Base-by-base conservation (phyloP, 1,140 invertebrate genomes). In the Aphidius ervi region DNA sequence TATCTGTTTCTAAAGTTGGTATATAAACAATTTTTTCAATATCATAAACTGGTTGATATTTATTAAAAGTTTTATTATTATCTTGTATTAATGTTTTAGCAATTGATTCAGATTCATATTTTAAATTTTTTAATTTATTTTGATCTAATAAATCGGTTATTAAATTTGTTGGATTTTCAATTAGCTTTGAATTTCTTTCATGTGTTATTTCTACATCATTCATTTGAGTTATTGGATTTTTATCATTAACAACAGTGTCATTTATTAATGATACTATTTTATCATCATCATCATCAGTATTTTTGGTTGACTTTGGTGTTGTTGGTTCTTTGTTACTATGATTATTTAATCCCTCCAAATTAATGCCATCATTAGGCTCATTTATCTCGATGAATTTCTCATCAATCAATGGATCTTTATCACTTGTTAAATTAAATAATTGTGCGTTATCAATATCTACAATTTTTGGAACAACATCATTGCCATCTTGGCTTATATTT, bases 191-290 rank as follows among this genome's bases (percentile, higher is more conserved):
- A 46, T 43, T 31, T 46, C n/a, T 61, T 61, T 6, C 9, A 46
- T 39, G 49, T 41, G 9, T 62, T 58, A 52, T 53, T 41, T 6
- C 41, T 20, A 62, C 69, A 6, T 66, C 66, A 46, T 66, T 62
- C 4, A 65, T 62, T 46, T 65, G 41, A 8, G 57, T 69, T 20
- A 67, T 71, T 9, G 60, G 53, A 2, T 31, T 23, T 39, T 68
- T 65, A 46, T 73, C 71, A 56, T 77, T 77, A 0, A 77, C 74
- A 47, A 70, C 66, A 1, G 74, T 77, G 49, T 77, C 75, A 5
- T 74, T 73, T 9, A 69, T 66, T 16, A 77, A 59, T 6, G 75
- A 77, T 10, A 74, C 65, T 6, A 42, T 42, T n/a, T 47, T 31
- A 6, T 53, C 39, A 9, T 31, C 23, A 31, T 31, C 23, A 31